Conservation (phyloP, 2,113 vertebrate species). For the Hemiscyllium ocellatum region DNA sequence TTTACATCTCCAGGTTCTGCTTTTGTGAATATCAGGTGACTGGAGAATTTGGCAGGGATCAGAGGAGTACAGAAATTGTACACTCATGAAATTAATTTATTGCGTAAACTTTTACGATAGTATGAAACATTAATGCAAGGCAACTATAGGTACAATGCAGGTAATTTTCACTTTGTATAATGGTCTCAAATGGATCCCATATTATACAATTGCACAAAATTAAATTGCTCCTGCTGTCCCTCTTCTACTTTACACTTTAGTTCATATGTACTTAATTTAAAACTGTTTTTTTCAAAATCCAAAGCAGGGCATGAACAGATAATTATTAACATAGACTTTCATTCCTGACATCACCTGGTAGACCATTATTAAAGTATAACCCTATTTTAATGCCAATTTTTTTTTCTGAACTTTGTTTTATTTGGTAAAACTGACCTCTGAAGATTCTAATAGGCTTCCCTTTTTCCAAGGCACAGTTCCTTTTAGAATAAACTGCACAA, state of each 20-base stretch:
- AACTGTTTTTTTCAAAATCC: background rate
- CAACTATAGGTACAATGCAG: background rate
- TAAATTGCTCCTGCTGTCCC: background rate
- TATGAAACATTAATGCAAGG: background rate
- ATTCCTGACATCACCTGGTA: background rate
- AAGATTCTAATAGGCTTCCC: constrained; percentile 52
- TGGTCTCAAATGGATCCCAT: background rate
- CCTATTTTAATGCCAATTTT: background rate
- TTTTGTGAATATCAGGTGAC: background rate
- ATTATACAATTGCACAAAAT: background rate
- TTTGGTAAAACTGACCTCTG: constrained; percentile 61
- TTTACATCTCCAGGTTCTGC: background rate
- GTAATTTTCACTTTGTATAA: background rate
- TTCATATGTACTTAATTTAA: background rate
- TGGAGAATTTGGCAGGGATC: background rate
- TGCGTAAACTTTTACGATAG: background rate
- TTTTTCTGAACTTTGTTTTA: background rate
- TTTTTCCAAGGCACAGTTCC: constrained; percentile 66
- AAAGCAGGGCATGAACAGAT: background rate
- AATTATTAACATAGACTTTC: background rate
- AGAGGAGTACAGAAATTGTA: background rate
- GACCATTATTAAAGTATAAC: background rate
- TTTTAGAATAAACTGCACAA: constrained; percentile 68
- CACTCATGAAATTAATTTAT: background rate
- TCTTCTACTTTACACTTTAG: background rate